Percentiles rank a stretch among this genome's conserved stretches.
Conservation (phyloP, 1,140 invertebrate species). For the Dufourea novaeangliae region DNA sequence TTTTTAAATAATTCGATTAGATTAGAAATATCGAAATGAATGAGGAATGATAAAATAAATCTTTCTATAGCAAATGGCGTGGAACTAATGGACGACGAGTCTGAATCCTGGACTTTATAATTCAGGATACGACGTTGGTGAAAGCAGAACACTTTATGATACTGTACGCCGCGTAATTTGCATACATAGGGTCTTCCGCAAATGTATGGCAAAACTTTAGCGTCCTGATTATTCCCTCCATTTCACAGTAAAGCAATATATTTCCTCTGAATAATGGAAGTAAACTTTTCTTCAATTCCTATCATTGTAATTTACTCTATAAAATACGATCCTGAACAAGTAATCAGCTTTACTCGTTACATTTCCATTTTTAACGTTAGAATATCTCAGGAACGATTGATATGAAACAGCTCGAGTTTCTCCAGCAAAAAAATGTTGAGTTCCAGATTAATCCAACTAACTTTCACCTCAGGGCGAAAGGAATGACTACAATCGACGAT, state of each 20-base stretch:
- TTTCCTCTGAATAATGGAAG: no score
- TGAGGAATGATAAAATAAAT: no score
- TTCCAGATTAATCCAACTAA: not conserved
- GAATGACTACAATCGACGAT: not conserved
- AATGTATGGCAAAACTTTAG: not conserved
- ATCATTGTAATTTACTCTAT: no score
- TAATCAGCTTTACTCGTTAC: no score
- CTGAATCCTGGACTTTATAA: not conserved
- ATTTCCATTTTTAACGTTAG: no score
- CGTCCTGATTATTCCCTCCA: constrained; percentile 1
- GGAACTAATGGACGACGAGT: no score
- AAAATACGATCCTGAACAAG: no score
- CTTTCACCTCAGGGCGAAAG: not conserved
- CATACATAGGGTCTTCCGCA: not conserved
- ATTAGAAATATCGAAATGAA: no score
- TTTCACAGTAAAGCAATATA: not conserved
- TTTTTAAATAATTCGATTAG: no score
- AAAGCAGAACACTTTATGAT: not conserved
- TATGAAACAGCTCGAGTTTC: not conserved
- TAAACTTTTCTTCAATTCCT: no score
- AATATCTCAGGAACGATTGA: not conserved
- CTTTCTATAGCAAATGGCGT: no score
- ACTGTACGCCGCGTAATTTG: not conserved
- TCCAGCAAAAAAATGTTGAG: not conserved
- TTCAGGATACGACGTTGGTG: not conserved